Evolutionary conservation across 2,113 vertebrate species (phyloP), one percentile per base, ranked within the genome.

Genomic region (Callipepla californica): DNA sequence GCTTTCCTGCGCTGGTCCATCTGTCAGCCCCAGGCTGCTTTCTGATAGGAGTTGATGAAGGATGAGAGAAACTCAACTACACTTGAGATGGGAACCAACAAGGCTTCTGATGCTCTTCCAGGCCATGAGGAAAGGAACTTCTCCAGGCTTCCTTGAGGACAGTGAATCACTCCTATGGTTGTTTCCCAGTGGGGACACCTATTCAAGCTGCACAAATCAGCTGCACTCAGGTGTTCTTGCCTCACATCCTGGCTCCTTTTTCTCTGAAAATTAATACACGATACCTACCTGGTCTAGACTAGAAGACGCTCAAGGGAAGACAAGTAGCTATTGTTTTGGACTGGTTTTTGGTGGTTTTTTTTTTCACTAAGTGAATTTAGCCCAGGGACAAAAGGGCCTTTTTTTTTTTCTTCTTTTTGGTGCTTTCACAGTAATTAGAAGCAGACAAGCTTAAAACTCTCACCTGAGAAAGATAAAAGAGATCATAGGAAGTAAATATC

Each of bases 401-500:
- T 55, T 82, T 40, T 20, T 47, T 20, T 18, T 17, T 82, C 36
- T 83, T 26, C 25, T 20, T 47, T 20, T 18, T 17, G 15, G 20
- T 86, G 58, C 53, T 85, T 2, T 1, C 21, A 73, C 48, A n/a
- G 53, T 76, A 90, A 79, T 68, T 76, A 89, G 53, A 91, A 90
- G n/a, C 74, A 95, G 62, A 16, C 40, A 73, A 32, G 23, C 87
- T 90, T 93, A 87, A 92, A 92, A 76, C 21, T 73, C 26, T 83
- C n/a, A 78, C 51, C 73, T 84, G 80, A 50, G 76, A 75, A 86
- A 90, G 61, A 86, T 68, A 47, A 78, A 88, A 86, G 62, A 36
- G 61, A 44, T 79, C 86, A 69, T 1, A 82, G 62, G 58, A 48
- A 92, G 81, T 36, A 50, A 65, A 15, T 81, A 42, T 53, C 16